phyloP scores from a whole-genome alignment of 2,113 vertebrate genomes.

The Sylvilagus bachmani region DNA sequence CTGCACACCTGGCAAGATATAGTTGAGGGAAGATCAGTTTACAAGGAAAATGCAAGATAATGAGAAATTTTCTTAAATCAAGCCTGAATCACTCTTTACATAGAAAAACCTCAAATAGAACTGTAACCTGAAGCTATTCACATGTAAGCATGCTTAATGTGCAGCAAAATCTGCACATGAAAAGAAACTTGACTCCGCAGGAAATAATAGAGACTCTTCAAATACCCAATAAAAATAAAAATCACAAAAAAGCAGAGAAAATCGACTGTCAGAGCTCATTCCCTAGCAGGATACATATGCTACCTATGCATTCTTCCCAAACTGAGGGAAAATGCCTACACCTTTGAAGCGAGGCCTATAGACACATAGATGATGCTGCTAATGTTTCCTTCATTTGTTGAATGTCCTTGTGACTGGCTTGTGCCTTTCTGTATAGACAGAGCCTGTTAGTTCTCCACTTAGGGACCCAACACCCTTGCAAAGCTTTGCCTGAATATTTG shows the following conservation, averaged over 20 bases:
- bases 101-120: constrained; percentile 86
- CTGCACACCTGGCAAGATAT: constrained; percentile 81
- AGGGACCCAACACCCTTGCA: not conserved
- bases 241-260: constrained; percentile 63
- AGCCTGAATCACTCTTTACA: constrained; percentile 83
- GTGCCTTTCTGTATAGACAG: not conserved
- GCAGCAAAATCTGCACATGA: constrained; percentile 79
- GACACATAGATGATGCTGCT: not conserved
- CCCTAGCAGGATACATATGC: not conserved
- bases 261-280: constrained; percentile 1
- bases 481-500: not conserved
- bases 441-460: not conserved
- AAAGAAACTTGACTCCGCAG: constrained; percentile 82
- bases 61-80: constrained; percentile 74
- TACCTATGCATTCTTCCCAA: not conserved
- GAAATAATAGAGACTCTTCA: constrained; percentile 84
- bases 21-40: constrained; percentile 79
- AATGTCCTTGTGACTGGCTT: not conserved
- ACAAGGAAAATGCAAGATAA: constrained; percentile 77
- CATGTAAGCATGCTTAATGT: constrained; percentile 82
- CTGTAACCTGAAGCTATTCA: constrained; percentile 85
- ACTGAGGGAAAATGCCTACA: not conserved
- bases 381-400: not conserved
- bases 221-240: constrained; percentile 81
- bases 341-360: constrained; percentile 8